phyloP scores from a whole-genome alignment of 2,888 invertebrate genomes.

The Elgonia sp. region DNA sequence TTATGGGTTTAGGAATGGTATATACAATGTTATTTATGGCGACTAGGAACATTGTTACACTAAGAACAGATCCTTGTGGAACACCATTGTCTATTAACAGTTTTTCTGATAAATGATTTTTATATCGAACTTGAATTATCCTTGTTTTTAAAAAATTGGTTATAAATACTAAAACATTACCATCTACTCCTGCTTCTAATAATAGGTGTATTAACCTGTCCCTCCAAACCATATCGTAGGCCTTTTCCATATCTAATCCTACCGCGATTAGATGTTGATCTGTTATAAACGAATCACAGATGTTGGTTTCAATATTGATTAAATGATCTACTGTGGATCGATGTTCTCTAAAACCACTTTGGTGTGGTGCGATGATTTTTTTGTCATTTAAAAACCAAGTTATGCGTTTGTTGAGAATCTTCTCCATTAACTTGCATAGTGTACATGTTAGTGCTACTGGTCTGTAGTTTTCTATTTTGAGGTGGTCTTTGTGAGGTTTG shows the following conservation, averaged over 20 bases:
- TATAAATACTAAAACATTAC: constrained; percentile 47
- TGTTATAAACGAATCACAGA: constrained; percentile 58
- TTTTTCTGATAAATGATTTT: constrained; percentile 34
- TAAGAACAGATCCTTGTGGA: constrained; percentile 54
- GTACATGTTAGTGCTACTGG: constrained; percentile 7
- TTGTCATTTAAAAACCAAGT: constrained; percentile 30
- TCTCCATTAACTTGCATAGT: not conserved
- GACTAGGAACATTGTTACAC: constrained; percentile 58
- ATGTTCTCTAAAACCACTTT: constrained; percentile 56
- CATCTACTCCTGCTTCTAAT: constrained; percentile 23
- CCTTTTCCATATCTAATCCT: constrained; percentile 73
- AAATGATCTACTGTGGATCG: constrained; percentile 59
- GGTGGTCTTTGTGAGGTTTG: not conserved
- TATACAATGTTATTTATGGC: constrained; percentile 46
- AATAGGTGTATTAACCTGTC: constrained; percentile 36
- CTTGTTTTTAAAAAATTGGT: constrained; percentile 50
- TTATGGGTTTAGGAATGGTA: constrained; percentile 25
- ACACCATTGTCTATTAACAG: constrained; percentile 44
- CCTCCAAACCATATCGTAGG: constrained; percentile 73
- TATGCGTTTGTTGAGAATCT: not conserved
- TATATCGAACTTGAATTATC: constrained; percentile 72
- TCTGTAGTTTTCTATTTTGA: not conserved
- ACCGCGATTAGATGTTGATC: constrained; percentile 70
- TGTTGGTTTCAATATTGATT: constrained; percentile 42
- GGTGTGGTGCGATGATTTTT: constrained; percentile 40